Evolutionary conservation across 2,113 vertebrate species (phyloP), one percentile per base, ranked within the genome.

Genomic region (Plestiodon gilberti): DNA sequence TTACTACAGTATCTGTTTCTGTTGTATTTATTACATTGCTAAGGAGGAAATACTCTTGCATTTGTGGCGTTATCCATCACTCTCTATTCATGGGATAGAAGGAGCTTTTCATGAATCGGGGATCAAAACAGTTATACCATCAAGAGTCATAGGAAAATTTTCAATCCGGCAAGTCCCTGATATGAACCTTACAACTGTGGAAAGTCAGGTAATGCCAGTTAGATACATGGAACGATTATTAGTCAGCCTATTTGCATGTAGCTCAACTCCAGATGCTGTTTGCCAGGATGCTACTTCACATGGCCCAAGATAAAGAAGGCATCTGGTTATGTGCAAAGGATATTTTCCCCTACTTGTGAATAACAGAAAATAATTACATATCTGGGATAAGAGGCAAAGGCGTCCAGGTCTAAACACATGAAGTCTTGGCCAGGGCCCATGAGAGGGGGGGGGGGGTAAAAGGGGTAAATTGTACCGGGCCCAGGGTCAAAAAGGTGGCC

Each of bases 1-100:
- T 89, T 18, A 48, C n/a, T n/a, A n/a, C n/a, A n/a, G 20, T 79
- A 30, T 48, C 35, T 2, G 38, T 59, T 67, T 13, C 55, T 17
- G 23, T n/a, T 88, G 64, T 55, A 57, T 25, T 2, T 25, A 0
- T 65, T 74, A n/a, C 82, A 2, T 90, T 88, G 88, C 83, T 2
- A 87, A 99, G 98, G 98, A 98, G 86, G 98, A 99, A 75, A 85
- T 99, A 88, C 95, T 99, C 70, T 95, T 96, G 74, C 97, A 98
- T 81, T 89, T 97, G 57, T 99, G 98, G 98, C 96, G 93, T 76
- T 97, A 97, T 64, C 98, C 98, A 3, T 98, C 97, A 25, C 96
- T 99, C 40, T 97, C 97, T 85, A 97, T 99, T 93, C 98, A 99
- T 9, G 98, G 98, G 69, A 98, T 99, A 1, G 97, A 98, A 90